Base-by-base conservation (phyloP, 2,888 invertebrate species). In the Platycheirus albimanus region DNA sequence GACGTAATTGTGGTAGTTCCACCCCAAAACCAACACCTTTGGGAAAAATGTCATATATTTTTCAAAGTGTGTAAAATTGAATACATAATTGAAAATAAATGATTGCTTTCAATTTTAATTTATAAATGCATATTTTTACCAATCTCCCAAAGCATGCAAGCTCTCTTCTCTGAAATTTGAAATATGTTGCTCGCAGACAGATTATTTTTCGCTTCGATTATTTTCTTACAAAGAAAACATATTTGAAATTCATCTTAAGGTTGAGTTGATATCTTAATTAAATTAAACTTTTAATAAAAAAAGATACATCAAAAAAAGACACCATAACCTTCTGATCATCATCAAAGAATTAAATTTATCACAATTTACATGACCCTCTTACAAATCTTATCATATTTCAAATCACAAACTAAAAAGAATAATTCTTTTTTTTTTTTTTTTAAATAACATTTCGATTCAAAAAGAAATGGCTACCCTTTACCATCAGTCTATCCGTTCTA, bases 351-450 rank as follows among this genome's bases (percentile, higher is more conserved):
- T 49, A 49, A 69, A 74, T 74, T 49, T 56, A 75, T 58, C 49
- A 75, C 10, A 30, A 15, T 56, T 52, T 47, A 49, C 13, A 41
- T 30, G 69, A 69, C 69, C 69, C 69, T 45, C 15, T 69, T 52
- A 72, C 72, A 72, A 56, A 71, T 78, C 38, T 54, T 61, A 67
- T 74, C 67, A 76, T 76, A 52, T 63, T 67, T 74, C 67, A 63
- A 63, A 61, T 45, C 8, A 20, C 8, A n/a, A 64, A 24, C n/a
- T 38, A 49, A 5, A 30, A 30, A 38, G 8, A 28, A 10, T 8
- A 38, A 66, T 13, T 28, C 52, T 28, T 52, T n/a, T 15, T 28
- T 4, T 56, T 61, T 8, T 7, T n/a, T 19, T 3, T 30, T 1
- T 3, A 17, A n/a, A 43, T 19, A 15, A 41, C 13, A 33, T 49